Conservation (phyloP, 2,797 vertebrate species). For the Phrynocephalus forsythii region DNA sequence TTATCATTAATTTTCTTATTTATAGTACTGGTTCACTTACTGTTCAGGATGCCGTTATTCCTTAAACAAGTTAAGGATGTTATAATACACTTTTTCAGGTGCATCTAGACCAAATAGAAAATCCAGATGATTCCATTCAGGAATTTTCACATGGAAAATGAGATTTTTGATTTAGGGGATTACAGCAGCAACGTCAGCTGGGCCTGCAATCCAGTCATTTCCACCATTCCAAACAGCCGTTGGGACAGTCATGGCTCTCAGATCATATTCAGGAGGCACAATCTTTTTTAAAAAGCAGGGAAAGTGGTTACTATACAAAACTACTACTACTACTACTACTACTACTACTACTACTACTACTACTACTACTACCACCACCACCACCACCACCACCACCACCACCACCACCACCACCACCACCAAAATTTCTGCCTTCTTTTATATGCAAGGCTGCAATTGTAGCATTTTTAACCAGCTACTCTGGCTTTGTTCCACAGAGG, state of each 20-base stretch:
- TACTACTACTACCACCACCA: background rate
- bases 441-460: background rate
- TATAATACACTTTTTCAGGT: constrained; percentile 1
- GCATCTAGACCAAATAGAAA: constrained; percentile 72
- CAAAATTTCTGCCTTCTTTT: background rate
- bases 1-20: too few relatives aligned
- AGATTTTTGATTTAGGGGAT: constrained; percentile 80
- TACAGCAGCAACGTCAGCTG: constrained; percentile 77
- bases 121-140: constrained; percentile 85
- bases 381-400: too few relatives aligned
- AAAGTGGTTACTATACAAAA: background rate
- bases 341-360: too few relatives aligned
- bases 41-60: background rate
- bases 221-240: constrained; percentile 84
- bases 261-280: constrained; percentile 77
- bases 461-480: background rate
- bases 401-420: too few relatives aligned
- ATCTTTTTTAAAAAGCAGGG: constrained; percentile 60
- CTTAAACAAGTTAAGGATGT: constrained; percentile 13
- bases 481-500: background rate
- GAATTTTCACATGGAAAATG: constrained; percentile 79
- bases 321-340: background rate
- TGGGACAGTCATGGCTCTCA: constrained; percentile 81
- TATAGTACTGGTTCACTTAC: too few relatives aligned
- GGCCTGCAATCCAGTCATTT: constrained; percentile 82